Evolutionary conservation across 30 jellyfish, hydroid and myxozoan species (phyloP).

Genomic region (Sanderia malayensis): DNA sequence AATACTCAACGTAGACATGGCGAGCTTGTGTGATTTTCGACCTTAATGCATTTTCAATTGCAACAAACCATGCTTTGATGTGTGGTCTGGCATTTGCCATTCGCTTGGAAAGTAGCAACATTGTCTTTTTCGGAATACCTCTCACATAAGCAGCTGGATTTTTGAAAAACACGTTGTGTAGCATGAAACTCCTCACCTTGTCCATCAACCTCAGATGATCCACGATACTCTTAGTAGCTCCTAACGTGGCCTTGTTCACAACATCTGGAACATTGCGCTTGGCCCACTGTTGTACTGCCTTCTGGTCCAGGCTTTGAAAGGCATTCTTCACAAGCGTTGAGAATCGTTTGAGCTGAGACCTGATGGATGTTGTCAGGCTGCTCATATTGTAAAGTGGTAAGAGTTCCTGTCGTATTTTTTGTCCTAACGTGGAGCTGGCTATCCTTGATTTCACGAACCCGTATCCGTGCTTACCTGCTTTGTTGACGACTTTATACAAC

Average conservation of each 20-base stretch:
- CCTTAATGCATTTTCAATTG: constrained; percentile 20
- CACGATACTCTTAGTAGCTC: constrained; percentile 2
- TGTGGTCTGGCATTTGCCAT: background rate
- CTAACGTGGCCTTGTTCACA: constrained; percentile 7
- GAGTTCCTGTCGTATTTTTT: background rate
- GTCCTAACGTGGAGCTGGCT: constrained; percentile 12
- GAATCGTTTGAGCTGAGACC: background rate
- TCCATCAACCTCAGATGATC: constrained; percentile 13
- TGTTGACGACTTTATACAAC: constrained; percentile 35
- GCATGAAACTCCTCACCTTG: background rate
- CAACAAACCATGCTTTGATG: constrained; percentile 32
- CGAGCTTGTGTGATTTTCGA: background rate
- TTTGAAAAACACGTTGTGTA: constrained; percentile 5
- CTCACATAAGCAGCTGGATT: constrained; percentile 32
- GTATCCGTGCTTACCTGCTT: constrained; percentile 25
- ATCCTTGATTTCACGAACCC: constrained; percentile 12
- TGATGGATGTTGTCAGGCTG: background rate
- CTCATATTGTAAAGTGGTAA: constrained; percentile 11
- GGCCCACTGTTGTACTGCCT: constrained; percentile 9
- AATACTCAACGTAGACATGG: background rate
- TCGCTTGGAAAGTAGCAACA: constrained; percentile 1
- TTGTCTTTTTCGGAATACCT: constrained; percentile 14
- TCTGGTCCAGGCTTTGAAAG: background rate
- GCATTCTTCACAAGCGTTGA: constrained; percentile 1
- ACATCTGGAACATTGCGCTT: constrained; percentile 26